Evolutionary conservation across 2,888 invertebrate species (phyloP), one percentile per base, ranked within the genome.

Genomic region (Proisotoma minuta): DNA sequence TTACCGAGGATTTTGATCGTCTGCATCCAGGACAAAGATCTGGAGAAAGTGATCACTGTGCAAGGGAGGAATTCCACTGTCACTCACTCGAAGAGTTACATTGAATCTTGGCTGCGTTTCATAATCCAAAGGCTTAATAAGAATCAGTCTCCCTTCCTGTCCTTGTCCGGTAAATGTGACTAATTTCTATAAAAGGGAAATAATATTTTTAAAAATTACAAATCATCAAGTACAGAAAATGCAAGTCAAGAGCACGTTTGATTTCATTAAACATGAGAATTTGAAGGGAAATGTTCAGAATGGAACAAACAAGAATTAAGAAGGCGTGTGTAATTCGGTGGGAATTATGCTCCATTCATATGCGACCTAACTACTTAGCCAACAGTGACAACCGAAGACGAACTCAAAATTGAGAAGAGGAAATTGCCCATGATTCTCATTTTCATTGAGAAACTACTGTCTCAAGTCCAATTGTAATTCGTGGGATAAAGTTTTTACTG

Each of bases 91-190:
- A 4, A 72, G 56, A 12, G 70, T 72, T 40, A 72, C 65, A 52
- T 72, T 70, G 53, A 72, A 72, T 28, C 53, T 58, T 51, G 72
- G 69, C 73, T 89, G 79, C 0, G 84, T 83, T 78, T 94, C 94
- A 77, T 86, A 93, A 79, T 94, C 93, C 65, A 94, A 79, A 0
- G 89, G 84, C 76, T 87, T 87, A 68, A 85, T 84, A 3, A 94
- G 79, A 15, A 91, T 87, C 58, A 94, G 77, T 0, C 88, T 87
- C 59, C 92, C 91, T 77, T 92, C 92, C 49, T 93, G 80, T 20
- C 72, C 72, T 60, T 90, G 89, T 78, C 89, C 92, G 1, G 87
- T 84, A 77, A 93, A 93, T 63, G 86, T 85, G 65, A 93, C 87
- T 76, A 85, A 88, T 71, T 90, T 90, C 86, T 87, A 77, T 1